A percentile compares a stretch with the other conserved stretches of the same genome.
These are phyloP conservation scores for Xylocampa areola DNA, from an alignment of 2,888 invertebrate species.

Conservation along the genomic window DNA sequence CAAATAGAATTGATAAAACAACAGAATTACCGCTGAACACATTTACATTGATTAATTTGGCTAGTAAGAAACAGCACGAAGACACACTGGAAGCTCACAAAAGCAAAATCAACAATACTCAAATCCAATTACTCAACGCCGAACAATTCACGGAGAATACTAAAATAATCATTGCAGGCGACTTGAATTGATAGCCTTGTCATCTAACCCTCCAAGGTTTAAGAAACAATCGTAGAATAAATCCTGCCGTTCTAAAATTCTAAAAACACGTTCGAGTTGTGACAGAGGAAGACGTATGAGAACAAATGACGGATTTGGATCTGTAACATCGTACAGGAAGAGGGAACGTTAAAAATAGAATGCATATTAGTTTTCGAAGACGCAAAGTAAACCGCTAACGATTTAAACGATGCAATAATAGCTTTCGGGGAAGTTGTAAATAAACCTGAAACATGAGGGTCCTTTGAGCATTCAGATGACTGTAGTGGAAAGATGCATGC, in stretches of 20 bases:
- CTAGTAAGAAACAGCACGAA: slow-evolving; percentile 5
- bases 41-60: slow-evolving; percentile 39
- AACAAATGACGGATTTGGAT: slow-evolving; percentile 68
- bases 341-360: slow-evolving; percentile 64
- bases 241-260: slow-evolving; percentile 26
- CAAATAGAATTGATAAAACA: slow-evolving; percentile 32
- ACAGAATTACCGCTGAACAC: slow-evolving; percentile 17
- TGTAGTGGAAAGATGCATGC: not conserved
- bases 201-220: slow-evolving; percentile 34
- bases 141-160: slow-evolving; percentile 9
- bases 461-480: slow-evolving; percentile 10
- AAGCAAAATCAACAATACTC: slow-evolving; percentile 20
- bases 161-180: slow-evolving; percentile 31
- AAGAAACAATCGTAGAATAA: slow-evolving; percentile 44
- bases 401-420: slow-evolving; percentile 43
- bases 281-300: slow-evolving; percentile 62
- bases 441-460: slow-evolving; percentile 6
- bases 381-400: slow-evolving; percentile 57
- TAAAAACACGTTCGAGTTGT: slow-evolving; percentile 57
- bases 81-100: slow-evolving; percentile 20
- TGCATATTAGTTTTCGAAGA: slow-evolving; percentile 54
- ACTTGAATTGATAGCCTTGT: slow-evolving; percentile 42
- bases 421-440: slow-evolving; percentile 17
- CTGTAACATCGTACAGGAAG: slow-evolving; percentile 76
- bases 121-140: slow-evolving; percentile 28